These are phyloP conservation scores for Aleiodes sp. DNA, from an alignment of 1,140 invertebrate species.

Conservation along the genomic window DNA sequence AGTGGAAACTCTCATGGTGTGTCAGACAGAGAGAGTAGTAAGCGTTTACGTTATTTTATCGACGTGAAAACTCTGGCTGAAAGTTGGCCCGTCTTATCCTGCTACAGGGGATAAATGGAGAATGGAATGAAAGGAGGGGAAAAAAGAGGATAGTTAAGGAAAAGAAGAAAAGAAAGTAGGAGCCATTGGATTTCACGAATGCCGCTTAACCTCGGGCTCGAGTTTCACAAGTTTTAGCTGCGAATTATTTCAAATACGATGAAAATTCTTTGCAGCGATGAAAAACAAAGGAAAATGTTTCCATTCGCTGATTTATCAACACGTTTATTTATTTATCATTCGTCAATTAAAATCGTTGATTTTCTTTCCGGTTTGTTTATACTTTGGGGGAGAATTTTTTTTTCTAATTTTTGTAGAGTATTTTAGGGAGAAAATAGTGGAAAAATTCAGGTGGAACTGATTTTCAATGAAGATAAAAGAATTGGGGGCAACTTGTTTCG, in stretches of 20 bases:
- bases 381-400: no score
- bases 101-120: slow-evolving; percentile 20
- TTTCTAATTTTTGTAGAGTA: no score
- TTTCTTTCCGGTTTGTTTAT: no score
- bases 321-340: no score
- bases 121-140: not conserved
- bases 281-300: not conserved
- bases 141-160: not conserved
- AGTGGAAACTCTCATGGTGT: slow-evolving; percentile 2
- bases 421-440: no score
- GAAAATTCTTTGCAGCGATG: not conserved
- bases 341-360: no score
- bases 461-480: no score
- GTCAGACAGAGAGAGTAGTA: not conserved
- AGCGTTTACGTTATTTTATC: slow-evolving; percentile 16
- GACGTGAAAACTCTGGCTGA: slow-evolving; percentile 24
- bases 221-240: not conserved
- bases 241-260: not conserved
- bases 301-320: not conserved
- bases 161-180: not conserved
- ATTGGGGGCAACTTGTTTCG: no score
- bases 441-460: no score
- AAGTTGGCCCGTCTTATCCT: slow-evolving; percentile 25
- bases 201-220: not conserved
- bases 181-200: not conserved